phyloP scores from a whole-genome alignment of 2,888 invertebrate genomes.

The Leptinotarsa peninsularis region DNA sequence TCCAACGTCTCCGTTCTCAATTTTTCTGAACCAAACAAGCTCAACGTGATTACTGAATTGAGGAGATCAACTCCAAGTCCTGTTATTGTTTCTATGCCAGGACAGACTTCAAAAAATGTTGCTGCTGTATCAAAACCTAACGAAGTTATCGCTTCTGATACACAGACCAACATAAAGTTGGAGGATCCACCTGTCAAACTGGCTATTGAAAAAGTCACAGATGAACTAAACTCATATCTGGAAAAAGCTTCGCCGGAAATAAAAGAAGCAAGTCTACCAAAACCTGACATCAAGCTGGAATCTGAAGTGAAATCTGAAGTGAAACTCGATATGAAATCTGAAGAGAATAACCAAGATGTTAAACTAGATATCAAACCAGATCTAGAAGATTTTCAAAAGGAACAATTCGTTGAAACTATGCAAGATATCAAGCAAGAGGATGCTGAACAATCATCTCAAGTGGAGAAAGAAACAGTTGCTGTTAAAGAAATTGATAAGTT shows the following conservation, averaged over 20 bases:
- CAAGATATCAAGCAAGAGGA: constrained; percentile 24
- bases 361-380: constrained; percentile 2
- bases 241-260: constrained; percentile 56
- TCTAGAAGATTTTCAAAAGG: constrained; percentile 20
- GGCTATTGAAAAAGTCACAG: constrained; percentile 60
- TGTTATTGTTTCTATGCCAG: constrained; percentile 62
- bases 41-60: constrained; percentile 28
- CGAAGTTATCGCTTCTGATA: constrained; percentile 3
- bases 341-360: constrained; percentile 34
- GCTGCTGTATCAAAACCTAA: constrained; percentile 15
- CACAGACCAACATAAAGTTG: constrained; percentile 41
- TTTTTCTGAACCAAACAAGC: constrained; percentile 21
- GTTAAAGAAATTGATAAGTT: constrained; percentile 62
- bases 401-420: constrained; percentile 40
- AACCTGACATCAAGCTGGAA: constrained; percentile 26
- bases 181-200: constrained; percentile 46
- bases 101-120: background rate
- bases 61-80: constrained; percentile 67
- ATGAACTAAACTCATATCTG: constrained; percentile 58
- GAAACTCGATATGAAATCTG: constrained; percentile 24
- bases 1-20: constrained; percentile 25
- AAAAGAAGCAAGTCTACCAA: constrained; percentile 39
- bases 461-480: constrained; percentile 53
- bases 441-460: constrained; percentile 35
- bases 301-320: constrained; percentile 25